Percentiles rank a stretch among this genome's conserved stretches.
These are phyloP conservation scores for Gymnarchus niloticus DNA, from an alignment of 2,113 vertebrate genomes.

Conservation along the genomic window DNA sequence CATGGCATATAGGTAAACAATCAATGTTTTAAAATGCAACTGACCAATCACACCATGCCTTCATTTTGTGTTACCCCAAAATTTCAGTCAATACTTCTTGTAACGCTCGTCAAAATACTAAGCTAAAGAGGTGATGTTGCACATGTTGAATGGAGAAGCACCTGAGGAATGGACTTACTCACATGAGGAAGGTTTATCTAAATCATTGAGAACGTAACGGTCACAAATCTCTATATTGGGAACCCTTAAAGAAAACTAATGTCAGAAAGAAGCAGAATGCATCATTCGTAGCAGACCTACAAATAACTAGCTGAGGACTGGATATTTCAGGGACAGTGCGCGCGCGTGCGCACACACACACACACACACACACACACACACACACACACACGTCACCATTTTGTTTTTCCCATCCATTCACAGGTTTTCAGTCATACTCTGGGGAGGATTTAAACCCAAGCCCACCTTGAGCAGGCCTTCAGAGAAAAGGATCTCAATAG, in stretches of 20 bases:
- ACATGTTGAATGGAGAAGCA: background rate
- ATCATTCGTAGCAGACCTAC: too few relatives aligned
- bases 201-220: background rate
- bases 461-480: slow-evolving; percentile 91
- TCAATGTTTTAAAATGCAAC: background rate
- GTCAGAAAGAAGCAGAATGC: background rate
- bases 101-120: too few relatives aligned
- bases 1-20: background rate
- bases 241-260: background rate
- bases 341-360: too few relatives aligned
- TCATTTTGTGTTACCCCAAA: background rate
- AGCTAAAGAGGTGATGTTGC: background rate
- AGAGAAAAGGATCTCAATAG: slow-evolving; percentile 97
- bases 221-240: background rate
- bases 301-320: too few relatives aligned
- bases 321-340: too few relatives aligned
- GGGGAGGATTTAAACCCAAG: background rate
- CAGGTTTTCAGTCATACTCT: background rate
- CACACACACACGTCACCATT: background rate
- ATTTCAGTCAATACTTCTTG: too few relatives aligned
- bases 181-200: background rate
- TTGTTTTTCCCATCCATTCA: background rate
- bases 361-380: too few relatives aligned
- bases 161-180: background rate
- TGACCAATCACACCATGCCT: background rate